Conservation (phyloP, 2,888 invertebrate genomes). For the Apodemia duryi region DNA sequence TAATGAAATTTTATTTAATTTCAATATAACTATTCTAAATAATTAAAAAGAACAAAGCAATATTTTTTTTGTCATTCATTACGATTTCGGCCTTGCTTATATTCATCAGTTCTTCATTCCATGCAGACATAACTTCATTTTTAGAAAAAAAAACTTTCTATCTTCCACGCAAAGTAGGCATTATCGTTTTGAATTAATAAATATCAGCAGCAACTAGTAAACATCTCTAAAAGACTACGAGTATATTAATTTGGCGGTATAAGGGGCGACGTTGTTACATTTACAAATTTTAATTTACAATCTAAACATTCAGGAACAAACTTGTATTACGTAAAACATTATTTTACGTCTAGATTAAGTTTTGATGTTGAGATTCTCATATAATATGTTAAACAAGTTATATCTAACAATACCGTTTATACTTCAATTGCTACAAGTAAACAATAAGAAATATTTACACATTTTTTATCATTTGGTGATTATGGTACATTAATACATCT, state of each 20-base stretch:
- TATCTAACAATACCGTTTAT: not conserved
- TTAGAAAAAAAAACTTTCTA: not conserved
- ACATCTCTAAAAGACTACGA: conserved; percentile 34
- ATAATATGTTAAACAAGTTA: not conserved
- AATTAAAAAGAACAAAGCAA: too few relatives aligned
- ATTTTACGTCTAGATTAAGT: not conserved
- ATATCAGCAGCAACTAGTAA: conserved; percentile 30
- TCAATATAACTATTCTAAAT: too few relatives aligned
- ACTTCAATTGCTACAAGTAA: not conserved
- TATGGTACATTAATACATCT: too few relatives aligned
- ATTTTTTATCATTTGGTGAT: not conserved
- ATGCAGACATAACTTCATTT: not conserved
- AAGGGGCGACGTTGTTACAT: conserved; percentile 30
- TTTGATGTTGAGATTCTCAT: conserved; percentile 6
- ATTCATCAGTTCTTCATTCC: not conserved
- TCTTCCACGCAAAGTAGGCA: not conserved
- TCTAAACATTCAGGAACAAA: conserved; percentile 13
- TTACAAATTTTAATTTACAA: conserved; percentile 1
- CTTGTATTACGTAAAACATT: not conserved
- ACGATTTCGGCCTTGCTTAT: too few relatives aligned
- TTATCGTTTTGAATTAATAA: conserved; percentile 18
- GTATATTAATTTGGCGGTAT: conserved; percentile 38
- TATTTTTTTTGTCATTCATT: too few relatives aligned
- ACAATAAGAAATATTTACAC: not conserved
- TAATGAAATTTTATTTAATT: too few relatives aligned